Percentiles rank a stretch among this genome's conserved stretches.
phyloP scores from a whole-genome alignment of 2,113 vertebrate species.

The Daboia siamensis region DNA sequence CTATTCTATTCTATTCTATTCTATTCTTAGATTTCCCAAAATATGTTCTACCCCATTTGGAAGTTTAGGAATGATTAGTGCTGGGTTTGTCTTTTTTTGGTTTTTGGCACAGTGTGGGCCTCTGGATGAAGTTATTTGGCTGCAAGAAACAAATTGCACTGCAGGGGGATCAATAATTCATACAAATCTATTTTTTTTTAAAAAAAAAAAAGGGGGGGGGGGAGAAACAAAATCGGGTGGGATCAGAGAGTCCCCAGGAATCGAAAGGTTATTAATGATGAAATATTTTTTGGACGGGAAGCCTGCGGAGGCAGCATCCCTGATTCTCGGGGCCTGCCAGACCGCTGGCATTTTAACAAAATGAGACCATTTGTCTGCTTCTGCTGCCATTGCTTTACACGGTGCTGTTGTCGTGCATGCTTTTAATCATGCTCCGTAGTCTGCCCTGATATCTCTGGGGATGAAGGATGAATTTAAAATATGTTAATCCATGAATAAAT shows the following conservation, averaged over 20 bases:
- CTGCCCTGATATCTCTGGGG: not conserved
- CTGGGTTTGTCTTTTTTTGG: not conserved
- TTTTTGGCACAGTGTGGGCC: not conserved
- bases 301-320: not conserved
- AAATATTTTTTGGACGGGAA: not conserved
- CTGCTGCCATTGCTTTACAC: not conserved
- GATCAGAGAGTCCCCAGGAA: not conserved
- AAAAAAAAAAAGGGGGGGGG: too few species aligned
- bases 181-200: not conserved
- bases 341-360: not conserved
- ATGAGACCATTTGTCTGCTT: not conserved
- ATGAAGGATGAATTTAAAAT: not conserved
- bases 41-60: not conserved
- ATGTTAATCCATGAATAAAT: not conserved
- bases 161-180: not conserved
- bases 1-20: too few species aligned
- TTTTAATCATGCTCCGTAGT: not conserved
- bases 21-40: not conserved
- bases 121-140: slow-evolving; percentile 7
- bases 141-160: not conserved
- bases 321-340: not conserved
- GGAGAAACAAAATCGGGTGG: not conserved
- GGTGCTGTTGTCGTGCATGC: not conserved
- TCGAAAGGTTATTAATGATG: not conserved
- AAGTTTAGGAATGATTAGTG: not conserved